phyloP scores from a whole-genome alignment of 2,888 invertebrate species.

The Seladonia tumulorum region DNA sequence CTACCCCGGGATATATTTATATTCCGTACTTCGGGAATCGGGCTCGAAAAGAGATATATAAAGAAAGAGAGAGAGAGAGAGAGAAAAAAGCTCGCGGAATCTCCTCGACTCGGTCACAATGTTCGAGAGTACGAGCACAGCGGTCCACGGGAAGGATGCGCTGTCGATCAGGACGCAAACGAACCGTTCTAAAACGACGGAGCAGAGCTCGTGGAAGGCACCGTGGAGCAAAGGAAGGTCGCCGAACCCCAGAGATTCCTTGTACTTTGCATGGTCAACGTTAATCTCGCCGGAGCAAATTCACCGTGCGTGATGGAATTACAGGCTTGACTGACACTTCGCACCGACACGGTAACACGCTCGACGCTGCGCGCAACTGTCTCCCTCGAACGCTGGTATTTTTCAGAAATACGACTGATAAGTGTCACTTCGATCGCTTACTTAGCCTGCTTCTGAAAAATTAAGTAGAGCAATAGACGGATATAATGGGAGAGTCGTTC shows the following conservation, averaged over 20 bases:
- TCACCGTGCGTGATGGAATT: slow-evolving; percentile 56
- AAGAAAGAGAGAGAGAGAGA: too few species aligned
- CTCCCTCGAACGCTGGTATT: background rate
- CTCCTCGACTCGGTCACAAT: background rate
- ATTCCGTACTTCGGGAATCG: slow-evolving; percentile 41
- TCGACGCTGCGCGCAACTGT: background rate
- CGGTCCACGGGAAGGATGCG: slow-evolving; percentile 5
- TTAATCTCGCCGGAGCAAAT: slow-evolving; percentile 51
- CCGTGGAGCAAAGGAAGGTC: slow-evolving; percentile 41
- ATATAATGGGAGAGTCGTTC: background rate
- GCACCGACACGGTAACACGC: slow-evolving; percentile 14
- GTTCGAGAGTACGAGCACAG: background rate
- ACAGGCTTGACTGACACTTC: slow-evolving; percentile 49
- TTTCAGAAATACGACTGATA: background rate
- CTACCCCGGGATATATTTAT: slow-evolving; percentile 33
- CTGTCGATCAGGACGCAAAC: slow-evolving; percentile 41
- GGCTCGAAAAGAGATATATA: too few species aligned
- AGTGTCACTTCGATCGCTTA: background rate
- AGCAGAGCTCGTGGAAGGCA: slow-evolving; percentile 24
- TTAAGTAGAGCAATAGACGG: background rate
- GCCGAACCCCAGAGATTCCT: slow-evolving; percentile 42
- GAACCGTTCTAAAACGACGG: slow-evolving; percentile 39
- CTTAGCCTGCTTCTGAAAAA: background rate
- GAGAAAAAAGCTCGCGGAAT: background rate
- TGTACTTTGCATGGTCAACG: slow-evolving; percentile 42